A percentile compares a stretch with the other conserved stretches of the same genome.
phyloP scores from a whole-genome alignment of 1,140 invertebrate species.

The Zaprionus ornatus region DNA sequence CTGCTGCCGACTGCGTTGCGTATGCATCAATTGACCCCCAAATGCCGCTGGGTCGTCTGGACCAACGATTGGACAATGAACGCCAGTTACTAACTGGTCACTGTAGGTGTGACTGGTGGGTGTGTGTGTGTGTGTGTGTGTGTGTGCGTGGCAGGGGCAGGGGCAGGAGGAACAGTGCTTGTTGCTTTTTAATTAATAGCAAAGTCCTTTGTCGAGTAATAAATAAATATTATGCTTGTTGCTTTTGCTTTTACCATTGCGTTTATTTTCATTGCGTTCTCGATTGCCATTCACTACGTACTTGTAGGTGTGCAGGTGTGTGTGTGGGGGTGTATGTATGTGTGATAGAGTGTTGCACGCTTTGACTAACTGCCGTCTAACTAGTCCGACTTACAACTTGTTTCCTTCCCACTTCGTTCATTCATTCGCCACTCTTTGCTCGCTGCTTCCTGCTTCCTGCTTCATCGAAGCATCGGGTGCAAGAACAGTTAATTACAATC shows the following conservation, averaged over 20 bases:
- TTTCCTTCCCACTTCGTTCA: not conserved
- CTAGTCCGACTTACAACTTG: slow-evolving; percentile 1
- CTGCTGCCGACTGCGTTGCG: slow-evolving; percentile 14
- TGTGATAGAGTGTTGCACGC: slow-evolving; percentile 3
- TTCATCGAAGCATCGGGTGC: slow-evolving; percentile 17
- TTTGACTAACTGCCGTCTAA: slow-evolving; percentile 50
- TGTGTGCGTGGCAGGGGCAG: slow-evolving; percentile 1
- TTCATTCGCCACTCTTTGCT: not conserved
- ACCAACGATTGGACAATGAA: slow-evolving; percentile 42
- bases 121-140: slow-evolving; percentile 22
- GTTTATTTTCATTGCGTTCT: slow-evolving; percentile 60
- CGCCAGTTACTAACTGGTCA: slow-evolving; percentile 22
- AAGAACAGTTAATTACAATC: slow-evolving; percentile 28
- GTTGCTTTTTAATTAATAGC: slow-evolving; percentile 84
- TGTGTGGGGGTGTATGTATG: not conserved
- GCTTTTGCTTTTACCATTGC: slow-evolving; percentile 68
- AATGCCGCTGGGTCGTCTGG: slow-evolving; percentile 62
- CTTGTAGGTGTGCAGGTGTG: not conserved
- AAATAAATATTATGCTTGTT: slow-evolving; percentile 84
- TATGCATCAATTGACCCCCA: slow-evolving; percentile 53
- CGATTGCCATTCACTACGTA: slow-evolving; percentile 49
- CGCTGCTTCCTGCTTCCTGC: too few relatives aligned
- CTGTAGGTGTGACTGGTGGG: slow-evolving; percentile 5
- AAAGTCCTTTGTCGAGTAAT: slow-evolving; percentile 84
- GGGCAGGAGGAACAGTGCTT: slow-evolving; percentile 43